Evolutionary conservation across 2,888 invertebrate species (phyloP).

Genomic region (Tiphia femorata): DNA sequence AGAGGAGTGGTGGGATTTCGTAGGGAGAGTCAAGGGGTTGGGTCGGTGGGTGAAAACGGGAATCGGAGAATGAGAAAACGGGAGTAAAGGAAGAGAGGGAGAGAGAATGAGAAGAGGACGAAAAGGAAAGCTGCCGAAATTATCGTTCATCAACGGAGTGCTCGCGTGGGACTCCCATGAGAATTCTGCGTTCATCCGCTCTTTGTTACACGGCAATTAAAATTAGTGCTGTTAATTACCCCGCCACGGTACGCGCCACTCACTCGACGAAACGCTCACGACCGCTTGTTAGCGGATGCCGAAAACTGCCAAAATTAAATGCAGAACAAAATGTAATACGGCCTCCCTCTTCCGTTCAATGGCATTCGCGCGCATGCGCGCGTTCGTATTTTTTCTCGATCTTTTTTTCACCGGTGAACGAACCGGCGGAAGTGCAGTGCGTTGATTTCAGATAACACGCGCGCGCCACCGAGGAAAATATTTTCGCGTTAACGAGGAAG

Average conservation of each 20-base stretch:
- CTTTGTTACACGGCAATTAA: slow-evolving; percentile 67
- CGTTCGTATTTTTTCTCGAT: slow-evolving; percentile 10
- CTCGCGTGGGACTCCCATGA: slow-evolving; percentile 53
- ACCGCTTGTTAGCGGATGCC: slow-evolving; percentile 56
- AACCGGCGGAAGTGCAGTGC: too few relatives aligned
- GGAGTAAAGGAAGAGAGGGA: slow-evolving; percentile 4
- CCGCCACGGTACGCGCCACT: slow-evolving; percentile 32
- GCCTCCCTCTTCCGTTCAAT: slow-evolving; percentile 44
- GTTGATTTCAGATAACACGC: neutral
- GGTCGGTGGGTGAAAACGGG: slow-evolving; percentile 3
- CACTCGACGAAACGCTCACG: too few relatives aligned
- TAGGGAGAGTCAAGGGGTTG: too few relatives aligned
- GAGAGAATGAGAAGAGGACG: slow-evolving; percentile 19
- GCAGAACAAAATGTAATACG: slow-evolving; percentile 59
- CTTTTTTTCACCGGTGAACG: too few relatives aligned
- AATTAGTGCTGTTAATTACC: slow-evolving; percentile 68
- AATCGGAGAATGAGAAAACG: slow-evolving; percentile 6
- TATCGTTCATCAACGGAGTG: slow-evolving; percentile 62
- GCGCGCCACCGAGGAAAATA: neutral
- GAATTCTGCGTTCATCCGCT: slow-evolving; percentile 61
- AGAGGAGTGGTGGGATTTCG: too few relatives aligned
- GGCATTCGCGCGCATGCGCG: slow-evolving; percentile 27
- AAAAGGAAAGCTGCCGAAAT: slow-evolving; percentile 52
- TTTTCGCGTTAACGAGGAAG: neutral
- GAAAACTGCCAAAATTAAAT: slow-evolving; percentile 62